phyloP scores from a whole-genome alignment of 2,113 vertebrate species.

The Diadophis punctatus region DNA sequence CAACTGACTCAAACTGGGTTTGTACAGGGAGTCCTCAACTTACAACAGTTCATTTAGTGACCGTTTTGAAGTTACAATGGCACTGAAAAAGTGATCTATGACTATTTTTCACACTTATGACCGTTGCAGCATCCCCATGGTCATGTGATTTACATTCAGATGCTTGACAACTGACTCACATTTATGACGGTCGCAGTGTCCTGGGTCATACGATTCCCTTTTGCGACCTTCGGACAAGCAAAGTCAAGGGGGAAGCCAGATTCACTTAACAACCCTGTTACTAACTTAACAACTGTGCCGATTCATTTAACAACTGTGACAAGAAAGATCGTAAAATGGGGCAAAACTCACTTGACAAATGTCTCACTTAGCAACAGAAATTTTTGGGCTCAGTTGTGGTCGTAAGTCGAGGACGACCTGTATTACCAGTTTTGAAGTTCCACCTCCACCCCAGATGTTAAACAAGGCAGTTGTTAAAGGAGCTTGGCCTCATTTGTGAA shows the following conservation, averaged over 20 bases:
- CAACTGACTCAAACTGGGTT: not conserved
- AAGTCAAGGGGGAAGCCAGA: not conserved
- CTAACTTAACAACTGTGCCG: not conserved
- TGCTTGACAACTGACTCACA: too few species aligned
- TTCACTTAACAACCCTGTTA: too few species aligned
- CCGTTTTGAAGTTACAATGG: too few species aligned
- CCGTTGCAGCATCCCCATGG: too few species aligned
- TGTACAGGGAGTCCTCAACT: too few species aligned
- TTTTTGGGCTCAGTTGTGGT: too few species aligned
- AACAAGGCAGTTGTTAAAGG: not conserved
- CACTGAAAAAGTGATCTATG: too few species aligned
- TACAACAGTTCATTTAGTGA: too few species aligned
- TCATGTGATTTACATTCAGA: too few species aligned
- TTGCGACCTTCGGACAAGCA: not conserved
- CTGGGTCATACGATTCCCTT: not conserved
- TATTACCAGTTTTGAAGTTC: not conserved
- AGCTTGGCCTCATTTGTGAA: not conserved
- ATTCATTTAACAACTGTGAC: not conserved
- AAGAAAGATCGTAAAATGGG: not conserved
- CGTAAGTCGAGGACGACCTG: not conserved
- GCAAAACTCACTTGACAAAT: not conserved
- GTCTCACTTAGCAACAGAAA: not conserved
- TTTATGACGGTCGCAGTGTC: not conserved
- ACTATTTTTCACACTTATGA: too few species aligned
- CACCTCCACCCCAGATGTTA: too few species aligned